phyloP scores from a whole-genome alignment of 2,113 vertebrate species.

The Guaruba guarouba region DNA sequence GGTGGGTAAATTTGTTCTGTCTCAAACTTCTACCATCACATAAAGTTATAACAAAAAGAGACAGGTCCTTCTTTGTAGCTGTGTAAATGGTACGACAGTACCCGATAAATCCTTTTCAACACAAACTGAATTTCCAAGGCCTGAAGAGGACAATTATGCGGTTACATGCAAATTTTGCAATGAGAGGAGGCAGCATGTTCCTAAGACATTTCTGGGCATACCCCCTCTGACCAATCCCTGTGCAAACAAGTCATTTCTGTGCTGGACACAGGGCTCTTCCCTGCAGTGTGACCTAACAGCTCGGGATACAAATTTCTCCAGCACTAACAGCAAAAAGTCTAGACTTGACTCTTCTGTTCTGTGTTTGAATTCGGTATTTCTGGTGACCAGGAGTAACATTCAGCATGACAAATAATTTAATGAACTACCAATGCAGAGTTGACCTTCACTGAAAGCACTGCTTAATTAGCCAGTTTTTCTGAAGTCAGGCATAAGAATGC shows the following conservation, averaged over 20 bases:
- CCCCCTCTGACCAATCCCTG: neutral
- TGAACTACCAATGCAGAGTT: slow-evolving; percentile 33
- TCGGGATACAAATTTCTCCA: neutral
- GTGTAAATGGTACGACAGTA: neutral
- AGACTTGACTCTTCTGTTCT: neutral
- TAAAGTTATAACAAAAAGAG: neutral
- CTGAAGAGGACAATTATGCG: neutral
- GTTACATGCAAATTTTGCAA: neutral
- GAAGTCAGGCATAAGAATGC: slow-evolving; percentile 33
- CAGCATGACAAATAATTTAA: slow-evolving; percentile 47
- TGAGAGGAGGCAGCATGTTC: neutral
- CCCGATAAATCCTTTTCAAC: neutral
- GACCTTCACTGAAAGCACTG: slow-evolving; percentile 46
- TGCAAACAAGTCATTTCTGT: neutral
- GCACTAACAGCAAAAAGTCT: neutral
- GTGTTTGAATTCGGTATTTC: neutral
- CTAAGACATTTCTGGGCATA: neutral
- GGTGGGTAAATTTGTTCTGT: neutral
- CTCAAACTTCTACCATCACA: neutral
- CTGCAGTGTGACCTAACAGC: neutral
- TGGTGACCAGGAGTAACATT: slow-evolving; percentile 20
- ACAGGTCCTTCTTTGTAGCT: neutral
- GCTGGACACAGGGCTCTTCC: neutral
- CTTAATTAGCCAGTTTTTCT: slow-evolving; percentile 44
- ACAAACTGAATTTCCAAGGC: neutral